Evolutionary conservation across 2,797 vertebrate species (phyloP).

Genomic region (Malurus splendens): DNA sequence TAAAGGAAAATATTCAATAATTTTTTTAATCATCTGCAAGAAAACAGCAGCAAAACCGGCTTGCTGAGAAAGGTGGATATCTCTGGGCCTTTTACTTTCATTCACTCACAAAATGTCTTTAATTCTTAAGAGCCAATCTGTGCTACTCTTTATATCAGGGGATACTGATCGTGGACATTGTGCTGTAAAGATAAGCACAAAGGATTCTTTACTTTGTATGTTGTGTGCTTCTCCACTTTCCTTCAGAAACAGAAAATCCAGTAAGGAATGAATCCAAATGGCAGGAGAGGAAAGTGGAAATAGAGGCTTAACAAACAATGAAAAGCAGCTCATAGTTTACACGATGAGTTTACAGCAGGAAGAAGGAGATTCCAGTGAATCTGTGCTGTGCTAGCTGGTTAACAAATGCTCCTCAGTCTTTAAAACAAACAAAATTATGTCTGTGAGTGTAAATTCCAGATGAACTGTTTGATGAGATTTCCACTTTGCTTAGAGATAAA

Average conservation of each 20-base stretch:
- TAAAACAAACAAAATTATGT: conserved; percentile 24
- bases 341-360: conserved; percentile 1
- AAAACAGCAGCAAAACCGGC: neutral
- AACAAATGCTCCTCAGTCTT: neutral
- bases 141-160: neutral
- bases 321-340: conserved; percentile 38
- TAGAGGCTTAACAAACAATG: conserved; percentile 22
- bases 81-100: neutral
- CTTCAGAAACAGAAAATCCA: neutral
- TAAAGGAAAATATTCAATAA: neutral
- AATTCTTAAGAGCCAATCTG: neutral
- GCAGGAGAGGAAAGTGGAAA: conserved; percentile 5
- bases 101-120: neutral
- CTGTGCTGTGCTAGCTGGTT: neutral
- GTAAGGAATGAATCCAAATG: neutral
- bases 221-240: neutral
- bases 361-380: neutral
- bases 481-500: neutral
- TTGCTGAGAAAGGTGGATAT: neutral
- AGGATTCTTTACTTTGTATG: neutral
- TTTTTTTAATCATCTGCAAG: neutral
- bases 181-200: neutral
- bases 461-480: conserved; percentile 12
- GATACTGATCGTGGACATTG: neutral
- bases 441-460: neutral